Percentiles rank a stretch among this genome's conserved stretches.
Conservation (phyloP, 1,140 invertebrate genomes). For the Hyphantria cunea region DNA sequence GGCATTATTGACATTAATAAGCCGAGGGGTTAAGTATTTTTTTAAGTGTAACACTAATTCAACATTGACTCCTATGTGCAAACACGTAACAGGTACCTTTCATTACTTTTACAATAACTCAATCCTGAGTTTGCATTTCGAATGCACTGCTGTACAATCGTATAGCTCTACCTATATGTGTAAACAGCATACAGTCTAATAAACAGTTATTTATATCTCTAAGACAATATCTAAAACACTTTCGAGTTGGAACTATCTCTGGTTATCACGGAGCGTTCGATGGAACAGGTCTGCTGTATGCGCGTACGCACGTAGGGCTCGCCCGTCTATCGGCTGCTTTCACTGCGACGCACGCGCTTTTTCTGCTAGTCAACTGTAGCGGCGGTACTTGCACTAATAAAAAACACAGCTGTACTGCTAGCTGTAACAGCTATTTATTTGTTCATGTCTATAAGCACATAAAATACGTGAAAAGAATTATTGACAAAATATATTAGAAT, state of each 20-base stretch:
- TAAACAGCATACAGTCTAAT: slow-evolving; percentile 4
- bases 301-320: slow-evolving; percentile 18
- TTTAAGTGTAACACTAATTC: too few relatives aligned
- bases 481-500: too few relatives aligned
- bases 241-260: slow-evolving; percentile 28
- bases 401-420: background rate
- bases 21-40: too few relatives aligned
- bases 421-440: background rate
- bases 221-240: slow-evolving; percentile 41
- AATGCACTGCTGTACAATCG: background rate
- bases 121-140: background rate
- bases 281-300: slow-evolving; percentile 3
- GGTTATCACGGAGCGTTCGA: slow-evolving; percentile 1
- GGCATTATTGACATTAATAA: too few relatives aligned
- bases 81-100: too few relatives aligned
- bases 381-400: slow-evolving; percentile 10
- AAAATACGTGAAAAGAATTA: too few relatives aligned
- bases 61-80: too few relatives aligned
- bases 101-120: background rate
- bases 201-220: slow-evolving; percentile 13
- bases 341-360: slow-evolving; percentile 14
- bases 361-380: slow-evolving; percentile 14
- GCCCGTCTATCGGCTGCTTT: slow-evolving; percentile 14
- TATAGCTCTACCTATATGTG: too few relatives aligned
- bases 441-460: background rate